Evolutionary conservation across 1,140 invertebrate genomes (phyloP).

Genomic region (Ditylenchus dipsaci): DNA sequence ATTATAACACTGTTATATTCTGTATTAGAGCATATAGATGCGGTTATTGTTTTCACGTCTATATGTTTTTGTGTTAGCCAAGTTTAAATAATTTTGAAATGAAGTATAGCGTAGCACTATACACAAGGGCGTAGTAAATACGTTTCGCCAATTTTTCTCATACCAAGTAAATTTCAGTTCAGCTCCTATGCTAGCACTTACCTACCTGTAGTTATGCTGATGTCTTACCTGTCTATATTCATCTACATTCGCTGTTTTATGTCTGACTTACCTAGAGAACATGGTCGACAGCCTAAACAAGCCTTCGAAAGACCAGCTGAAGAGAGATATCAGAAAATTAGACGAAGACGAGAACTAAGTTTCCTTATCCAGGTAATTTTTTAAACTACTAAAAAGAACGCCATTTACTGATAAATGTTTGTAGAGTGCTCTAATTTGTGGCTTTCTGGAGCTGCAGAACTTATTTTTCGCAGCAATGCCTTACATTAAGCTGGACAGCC

Average conservation of each 20-base stretch:
- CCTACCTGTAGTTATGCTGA: slow-evolving; percentile 18
- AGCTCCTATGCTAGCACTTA: slow-evolving; percentile 18
- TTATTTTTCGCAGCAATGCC: slow-evolving; percentile 24
- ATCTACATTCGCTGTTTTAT: slow-evolving; percentile 13
- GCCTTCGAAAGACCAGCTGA: slow-evolving; percentile 4
- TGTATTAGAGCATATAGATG: no score
- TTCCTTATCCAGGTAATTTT: slow-evolving; percentile 23
- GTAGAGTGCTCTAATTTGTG: slow-evolving; percentile 31
- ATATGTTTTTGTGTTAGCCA: no score
- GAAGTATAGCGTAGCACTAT: no score
- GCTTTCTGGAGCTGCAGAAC: slow-evolving; percentile 30
- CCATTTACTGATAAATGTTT: not conserved
- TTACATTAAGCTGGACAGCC: slow-evolving; percentile 13
- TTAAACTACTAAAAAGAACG: not conserved
- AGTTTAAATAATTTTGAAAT: no score
- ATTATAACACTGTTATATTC: no score
- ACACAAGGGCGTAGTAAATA: no score
- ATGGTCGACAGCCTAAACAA: not conserved
- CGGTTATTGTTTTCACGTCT: no score
- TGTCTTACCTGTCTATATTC: slow-evolving; percentile 25
- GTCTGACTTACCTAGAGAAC: not conserved
- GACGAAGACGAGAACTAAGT: slow-evolving; percentile 19
- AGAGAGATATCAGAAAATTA: slow-evolving; percentile 8
- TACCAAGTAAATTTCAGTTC: slow-evolving; percentile 21
- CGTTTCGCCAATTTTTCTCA: no score